Evolutionary conservation across 1,140 invertebrate species (phyloP).

Genomic region (Elymnias hypermnestra): DNA sequence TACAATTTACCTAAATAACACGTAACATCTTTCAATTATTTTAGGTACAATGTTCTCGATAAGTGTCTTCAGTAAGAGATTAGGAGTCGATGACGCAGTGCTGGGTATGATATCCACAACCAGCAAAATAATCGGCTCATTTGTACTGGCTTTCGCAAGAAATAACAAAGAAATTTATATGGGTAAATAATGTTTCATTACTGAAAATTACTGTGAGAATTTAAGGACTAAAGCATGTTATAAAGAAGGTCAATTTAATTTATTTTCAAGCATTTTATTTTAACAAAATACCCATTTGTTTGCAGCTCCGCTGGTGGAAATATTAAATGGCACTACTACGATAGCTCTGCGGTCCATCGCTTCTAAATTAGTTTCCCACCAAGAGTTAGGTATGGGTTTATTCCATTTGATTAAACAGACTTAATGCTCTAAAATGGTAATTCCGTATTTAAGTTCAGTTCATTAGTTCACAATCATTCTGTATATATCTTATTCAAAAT

Average conservation of each 20-base stretch:
- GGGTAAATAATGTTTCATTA: too few species aligned
- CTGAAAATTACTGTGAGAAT: too few species aligned
- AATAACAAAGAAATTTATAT: conserved; percentile 54
- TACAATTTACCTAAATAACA: too few species aligned
- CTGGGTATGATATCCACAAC: conserved; percentile 60
- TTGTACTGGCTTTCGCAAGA: conserved; percentile 61
- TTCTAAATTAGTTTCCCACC: conserved; percentile 76
- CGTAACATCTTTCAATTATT: conserved; percentile 19
- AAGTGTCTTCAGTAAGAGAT: conserved; percentile 60
- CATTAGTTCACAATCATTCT: not conserved
- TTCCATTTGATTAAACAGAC: conserved; percentile 1
- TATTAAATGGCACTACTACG: conserved; percentile 74
- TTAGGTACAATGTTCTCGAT: conserved; percentile 64
- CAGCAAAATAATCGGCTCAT: conserved; percentile 60
- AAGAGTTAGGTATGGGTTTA: conserved; percentile 61
- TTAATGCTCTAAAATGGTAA: too few species aligned
- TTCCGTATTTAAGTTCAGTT: too few species aligned
- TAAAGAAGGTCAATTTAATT: too few species aligned
- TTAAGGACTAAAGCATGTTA: not conserved
- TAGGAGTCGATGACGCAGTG: conserved; percentile 58
- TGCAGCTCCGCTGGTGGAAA: conserved; percentile 70
- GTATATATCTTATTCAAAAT: too few species aligned
- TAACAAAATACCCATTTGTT: not conserved
- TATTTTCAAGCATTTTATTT: too few species aligned
- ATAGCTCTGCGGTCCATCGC: conserved; percentile 77